Percentiles rank a stretch among this genome's conserved stretches.
Conservation (phyloP, 2,113 vertebrate genomes). For the Rhabdornis inornatus region DNA sequence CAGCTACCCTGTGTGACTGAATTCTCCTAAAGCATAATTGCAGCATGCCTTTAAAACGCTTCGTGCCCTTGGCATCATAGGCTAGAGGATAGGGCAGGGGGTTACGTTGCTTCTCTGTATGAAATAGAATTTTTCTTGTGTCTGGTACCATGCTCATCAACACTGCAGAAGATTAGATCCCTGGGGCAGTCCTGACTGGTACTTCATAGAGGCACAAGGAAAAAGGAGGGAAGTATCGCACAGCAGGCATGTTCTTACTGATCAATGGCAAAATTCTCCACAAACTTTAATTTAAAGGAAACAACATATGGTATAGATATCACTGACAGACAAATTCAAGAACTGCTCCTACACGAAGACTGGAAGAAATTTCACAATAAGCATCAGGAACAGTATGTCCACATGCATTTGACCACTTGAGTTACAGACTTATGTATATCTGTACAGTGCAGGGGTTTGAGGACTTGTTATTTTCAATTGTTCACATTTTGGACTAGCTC, state of each 20-base stretch:
- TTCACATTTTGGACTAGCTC: neutral
- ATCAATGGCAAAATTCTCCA: neutral
- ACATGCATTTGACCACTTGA: accelerated
- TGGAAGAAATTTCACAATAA: neutral
- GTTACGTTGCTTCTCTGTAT: neutral
- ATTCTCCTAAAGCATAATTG: neutral
- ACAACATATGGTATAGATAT: neutral
- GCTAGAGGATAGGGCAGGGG: too few species aligned
- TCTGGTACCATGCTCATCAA: neutral
- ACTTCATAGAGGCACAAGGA: neutral
- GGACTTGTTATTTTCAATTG: neutral
- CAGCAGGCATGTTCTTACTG: neutral
- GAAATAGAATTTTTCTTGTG: neutral
- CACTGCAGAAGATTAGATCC: neutral
- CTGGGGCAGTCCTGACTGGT: neutral
- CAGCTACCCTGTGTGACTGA: neutral
- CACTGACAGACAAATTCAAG: neutral
- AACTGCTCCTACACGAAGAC: neutral
- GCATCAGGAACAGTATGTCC: neutral
- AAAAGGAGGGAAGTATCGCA: neutral
- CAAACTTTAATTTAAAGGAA: neutral
- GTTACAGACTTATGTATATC: neutral
- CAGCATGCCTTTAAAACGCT: neutral
- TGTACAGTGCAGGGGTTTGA: neutral
- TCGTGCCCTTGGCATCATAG: too few species aligned